Evolutionary conservation across 2,888 invertebrate species (phyloP).

Genomic region (Pristionchus exspectatus): DNA sequence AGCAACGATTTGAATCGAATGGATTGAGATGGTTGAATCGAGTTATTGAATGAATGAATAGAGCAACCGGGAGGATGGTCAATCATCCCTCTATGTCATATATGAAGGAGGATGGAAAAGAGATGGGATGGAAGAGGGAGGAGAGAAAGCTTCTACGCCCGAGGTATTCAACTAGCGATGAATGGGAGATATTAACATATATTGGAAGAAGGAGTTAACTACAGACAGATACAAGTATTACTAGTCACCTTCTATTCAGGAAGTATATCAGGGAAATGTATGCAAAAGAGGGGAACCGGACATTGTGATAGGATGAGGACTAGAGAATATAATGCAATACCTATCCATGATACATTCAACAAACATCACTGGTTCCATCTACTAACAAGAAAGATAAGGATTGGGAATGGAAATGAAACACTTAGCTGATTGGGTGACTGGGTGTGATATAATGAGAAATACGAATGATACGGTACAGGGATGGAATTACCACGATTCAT

Average conservation of each 20-base stretch:
- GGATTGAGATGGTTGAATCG: conserved; percentile 3
- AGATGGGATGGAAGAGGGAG: neutral
- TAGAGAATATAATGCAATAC: neutral
- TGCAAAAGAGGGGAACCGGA: neutral
- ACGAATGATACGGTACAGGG: conserved; percentile 20
- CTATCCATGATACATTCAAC: conserved; percentile 1
- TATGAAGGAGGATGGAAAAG: neutral
- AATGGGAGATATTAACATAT: neutral
- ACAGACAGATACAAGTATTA: neutral
- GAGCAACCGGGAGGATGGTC: conserved; percentile 1
- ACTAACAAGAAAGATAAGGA: neutral
- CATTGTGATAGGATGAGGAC: neutral
- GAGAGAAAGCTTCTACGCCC: conserved; percentile 30
- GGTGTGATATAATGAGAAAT: conserved; percentile 13
- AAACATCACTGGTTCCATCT: neutral
- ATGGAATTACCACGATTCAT: neutral
- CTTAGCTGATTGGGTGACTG: neutral
- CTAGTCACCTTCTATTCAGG: neutral
- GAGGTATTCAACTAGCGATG: conserved; percentile 9
- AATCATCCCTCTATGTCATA: neutral
- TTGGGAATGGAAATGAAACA: conserved; percentile 10
- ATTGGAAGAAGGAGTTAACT: neutral
- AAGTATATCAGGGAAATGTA: conserved; percentile 22
- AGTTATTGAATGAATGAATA: neutral
- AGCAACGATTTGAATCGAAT: conserved; percentile 22